These are phyloP conservation scores for Trematomus loennbergii DNA, from an alignment of 2,113 vertebrate genomes.

Conservation along the genomic window DNA sequence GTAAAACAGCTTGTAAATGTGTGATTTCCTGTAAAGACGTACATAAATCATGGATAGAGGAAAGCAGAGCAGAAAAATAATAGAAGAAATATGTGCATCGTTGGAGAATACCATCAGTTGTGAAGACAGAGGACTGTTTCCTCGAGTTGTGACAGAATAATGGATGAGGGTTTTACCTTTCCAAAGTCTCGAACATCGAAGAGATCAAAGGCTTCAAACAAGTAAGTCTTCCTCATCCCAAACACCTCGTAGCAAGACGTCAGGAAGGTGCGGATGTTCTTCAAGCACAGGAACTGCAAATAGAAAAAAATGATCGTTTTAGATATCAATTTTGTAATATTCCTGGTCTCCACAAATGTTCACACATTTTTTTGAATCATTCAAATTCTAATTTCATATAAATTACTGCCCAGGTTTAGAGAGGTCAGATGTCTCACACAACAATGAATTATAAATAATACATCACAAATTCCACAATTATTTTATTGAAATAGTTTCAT, in stretches of 20 bases:
- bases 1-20: background rate
- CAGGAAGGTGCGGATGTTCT: slow-evolving; percentile 96
- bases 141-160: too few relatives aligned
- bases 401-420: too few relatives aligned
- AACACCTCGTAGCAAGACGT: slow-evolving; percentile 90
- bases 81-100: background rate
- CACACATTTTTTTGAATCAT: background rate
- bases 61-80: background rate
- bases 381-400: too few relatives aligned
- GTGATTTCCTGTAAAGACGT: background rate
- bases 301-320: background rate
- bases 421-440: background rate
- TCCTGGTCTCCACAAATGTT: accelerated
- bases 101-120: background rate
- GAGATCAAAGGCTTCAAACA: slow-evolving; percentile 96
- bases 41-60: background rate
- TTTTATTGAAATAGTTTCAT: background rate
- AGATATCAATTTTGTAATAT: background rate
- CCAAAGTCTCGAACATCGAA: slow-evolving; percentile 97
- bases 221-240: slow-evolving; percentile 93
- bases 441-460: background rate
- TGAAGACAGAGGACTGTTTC: background rate
- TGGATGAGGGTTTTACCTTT: slow-evolving; percentile 85
- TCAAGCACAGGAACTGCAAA: slow-evolving; percentile 93
- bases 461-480: background rate